Evolutionary conservation across 2,113 vertebrate genomes (phyloP).

Genomic region (Microtus oregoni): DNA sequence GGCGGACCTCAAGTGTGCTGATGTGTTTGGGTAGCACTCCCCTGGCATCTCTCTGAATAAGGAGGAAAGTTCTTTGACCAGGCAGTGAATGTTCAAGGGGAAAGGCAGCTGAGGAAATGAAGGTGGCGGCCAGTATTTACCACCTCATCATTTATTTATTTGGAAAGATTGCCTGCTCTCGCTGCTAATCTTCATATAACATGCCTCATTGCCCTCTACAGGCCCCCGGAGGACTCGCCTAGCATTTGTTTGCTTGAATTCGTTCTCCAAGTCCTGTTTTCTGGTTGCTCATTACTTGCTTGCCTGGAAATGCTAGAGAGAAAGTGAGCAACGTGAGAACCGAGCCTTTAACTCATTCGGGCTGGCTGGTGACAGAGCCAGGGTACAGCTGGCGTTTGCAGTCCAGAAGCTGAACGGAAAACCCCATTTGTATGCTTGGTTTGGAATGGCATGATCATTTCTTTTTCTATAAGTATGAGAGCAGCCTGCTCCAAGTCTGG

Average conservation of each 20-base stretch:
- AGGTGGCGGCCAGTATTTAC: not conserved
- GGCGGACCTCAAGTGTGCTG: rapidly evolving
- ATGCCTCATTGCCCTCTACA: conserved; percentile 61
- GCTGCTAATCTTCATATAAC: conserved; percentile 59
- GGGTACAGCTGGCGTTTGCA: not conserved
- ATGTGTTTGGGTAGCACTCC: too few relatives aligned
- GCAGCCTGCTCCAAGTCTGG: not conserved
- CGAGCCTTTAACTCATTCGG: not conserved
- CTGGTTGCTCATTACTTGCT: conserved; percentile 44
- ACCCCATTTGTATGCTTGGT: not conserved
- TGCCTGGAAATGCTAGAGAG: conserved; percentile 33
- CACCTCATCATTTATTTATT: conserved; percentile 57
- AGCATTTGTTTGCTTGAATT: conserved; percentile 50
- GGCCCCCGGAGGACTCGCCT: conserved; percentile 16
- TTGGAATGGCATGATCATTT: not conserved
- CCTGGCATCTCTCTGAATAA: rapidly evolving
- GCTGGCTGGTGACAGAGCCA: not conserved
- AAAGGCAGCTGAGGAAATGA: not conserved
- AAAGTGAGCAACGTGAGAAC: not conserved
- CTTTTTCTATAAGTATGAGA: not conserved
- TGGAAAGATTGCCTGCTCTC: conserved; percentile 24
- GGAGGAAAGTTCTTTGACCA: not conserved
- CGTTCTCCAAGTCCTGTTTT: conserved; percentile 46
- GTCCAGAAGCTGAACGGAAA: not conserved
- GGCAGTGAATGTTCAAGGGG: not conserved